Evolutionary conservation across 2,113 vertebrate species (phyloP).

Genomic region (Muntiacus reevesi): DNA sequence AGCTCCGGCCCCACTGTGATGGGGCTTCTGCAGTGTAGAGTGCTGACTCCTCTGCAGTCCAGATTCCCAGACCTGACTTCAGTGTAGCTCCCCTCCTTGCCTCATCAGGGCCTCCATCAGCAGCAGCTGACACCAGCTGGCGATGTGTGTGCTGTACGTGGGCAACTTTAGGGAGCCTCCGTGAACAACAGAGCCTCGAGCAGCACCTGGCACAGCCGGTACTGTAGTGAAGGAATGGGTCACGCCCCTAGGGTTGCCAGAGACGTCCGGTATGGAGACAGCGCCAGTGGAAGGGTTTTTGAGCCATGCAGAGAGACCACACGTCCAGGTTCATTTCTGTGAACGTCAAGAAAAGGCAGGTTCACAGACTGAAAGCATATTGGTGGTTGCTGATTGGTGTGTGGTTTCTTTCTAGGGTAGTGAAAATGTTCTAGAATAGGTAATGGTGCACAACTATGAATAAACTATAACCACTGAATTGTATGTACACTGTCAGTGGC

Average conservation of each 20-base stretch:
- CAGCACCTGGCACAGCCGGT: background rate
- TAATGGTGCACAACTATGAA: background rate
- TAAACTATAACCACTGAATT: background rate
- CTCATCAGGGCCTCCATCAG: background rate
- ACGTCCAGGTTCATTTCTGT: background rate
- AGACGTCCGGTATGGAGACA: background rate
- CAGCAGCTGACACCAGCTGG: background rate
- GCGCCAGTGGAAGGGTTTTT: background rate
- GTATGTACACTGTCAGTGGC: background rate
- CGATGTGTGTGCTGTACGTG: background rate
- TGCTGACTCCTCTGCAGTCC: background rate
- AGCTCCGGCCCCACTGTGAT: accelerated
- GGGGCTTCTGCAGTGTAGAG: background rate
- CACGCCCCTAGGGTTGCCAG: background rate
- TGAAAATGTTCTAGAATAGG: background rate
- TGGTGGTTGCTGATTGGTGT: background rate
- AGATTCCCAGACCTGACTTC: background rate
- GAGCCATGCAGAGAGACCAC: background rate
- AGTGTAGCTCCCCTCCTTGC: background rate
- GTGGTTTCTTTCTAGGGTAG: background rate
- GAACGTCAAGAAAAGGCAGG: background rate
- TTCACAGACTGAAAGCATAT: background rate
- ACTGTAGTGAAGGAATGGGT: background rate
- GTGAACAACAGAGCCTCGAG: background rate
- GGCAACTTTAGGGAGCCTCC: background rate